Evolutionary conservation across 2,888 invertebrate genomes (phyloP).

Genomic region (Noctua pronuba): DNA sequence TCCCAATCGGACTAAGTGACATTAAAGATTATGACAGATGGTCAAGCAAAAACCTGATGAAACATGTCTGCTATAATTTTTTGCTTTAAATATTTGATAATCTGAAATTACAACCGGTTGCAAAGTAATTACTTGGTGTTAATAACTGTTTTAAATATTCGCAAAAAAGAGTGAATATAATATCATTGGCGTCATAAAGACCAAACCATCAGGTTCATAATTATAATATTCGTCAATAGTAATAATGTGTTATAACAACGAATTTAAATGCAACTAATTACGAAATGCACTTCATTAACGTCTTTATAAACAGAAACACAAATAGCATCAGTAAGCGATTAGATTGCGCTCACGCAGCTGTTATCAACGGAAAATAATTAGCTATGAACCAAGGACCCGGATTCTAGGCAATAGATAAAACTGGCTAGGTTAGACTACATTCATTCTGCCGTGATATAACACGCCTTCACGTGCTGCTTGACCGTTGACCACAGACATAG

Average conservation of each 20-base stretch:
- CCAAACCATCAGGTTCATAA: not conserved
- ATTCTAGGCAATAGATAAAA: slow-evolving; percentile 63
- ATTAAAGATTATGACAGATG: not conserved
- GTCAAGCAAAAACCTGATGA: not conserved
- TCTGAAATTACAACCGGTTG: not conserved
- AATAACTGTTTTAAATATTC: not conserved
- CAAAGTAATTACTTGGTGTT: not conserved
- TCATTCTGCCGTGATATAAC: slow-evolving; percentile 32
- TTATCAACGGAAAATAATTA: slow-evolving; percentile 62
- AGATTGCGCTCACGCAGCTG: slow-evolving; percentile 57
- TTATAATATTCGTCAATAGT: not conserved
- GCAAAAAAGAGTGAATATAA: not conserved
- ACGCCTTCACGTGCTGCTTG: slow-evolving; percentile 41
- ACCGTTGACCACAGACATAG: slow-evolving; percentile 15
- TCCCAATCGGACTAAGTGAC: not conserved
- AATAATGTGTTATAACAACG: not conserved
- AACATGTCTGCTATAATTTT: not conserved
- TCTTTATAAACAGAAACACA: slow-evolving; percentile 29
- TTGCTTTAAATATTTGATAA: not conserved
- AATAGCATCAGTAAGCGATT: slow-evolving; percentile 55
- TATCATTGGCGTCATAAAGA: not conserved
- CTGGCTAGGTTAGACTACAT: slow-evolving; percentile 48
- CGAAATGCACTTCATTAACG: slow-evolving; percentile 33
- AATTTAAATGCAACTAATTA: slow-evolving; percentile 8
- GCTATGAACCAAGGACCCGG: slow-evolving; percentile 67